Evolutionary conservation across 1,140 invertebrate genomes (phyloP).

Genomic region (Nasonia vitripennis): DNA sequence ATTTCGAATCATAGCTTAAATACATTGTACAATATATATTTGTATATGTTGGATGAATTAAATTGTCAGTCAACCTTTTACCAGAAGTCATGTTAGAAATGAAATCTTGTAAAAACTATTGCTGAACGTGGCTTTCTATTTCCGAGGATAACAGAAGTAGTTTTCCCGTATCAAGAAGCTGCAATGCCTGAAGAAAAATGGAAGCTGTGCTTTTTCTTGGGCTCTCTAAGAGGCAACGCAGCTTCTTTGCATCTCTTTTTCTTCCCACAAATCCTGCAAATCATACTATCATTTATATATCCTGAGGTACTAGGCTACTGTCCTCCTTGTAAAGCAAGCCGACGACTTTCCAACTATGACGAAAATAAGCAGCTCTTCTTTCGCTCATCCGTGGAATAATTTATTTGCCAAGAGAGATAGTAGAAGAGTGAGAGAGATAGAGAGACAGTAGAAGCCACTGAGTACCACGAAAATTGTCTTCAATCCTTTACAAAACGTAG

Average conservation of each 20-base stretch:
- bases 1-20: too few species aligned
- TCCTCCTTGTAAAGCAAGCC: slow-evolving; percentile 15
- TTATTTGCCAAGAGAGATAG: slow-evolving; percentile 57
- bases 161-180: neutral
- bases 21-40: too few species aligned
- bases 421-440: neutral
- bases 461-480: slow-evolving; percentile 63
- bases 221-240: neutral
- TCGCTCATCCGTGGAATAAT: slow-evolving; percentile 54
- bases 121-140: neutral
- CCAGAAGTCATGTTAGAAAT: too few species aligned
- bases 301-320: neutral
- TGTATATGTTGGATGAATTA: too few species aligned
- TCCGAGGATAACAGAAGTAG: neutral
- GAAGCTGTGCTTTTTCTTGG: slow-evolving; percentile 7
- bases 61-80: too few species aligned
- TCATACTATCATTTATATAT: slow-evolving; percentile 28
- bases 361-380: slow-evolving; percentile 58
- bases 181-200: neutral
- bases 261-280: slow-evolving; percentile 14
- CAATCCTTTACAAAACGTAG: slow-evolving; percentile 62
- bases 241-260: neutral
- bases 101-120: neutral
- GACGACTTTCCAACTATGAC: slow-evolving; percentile 31
- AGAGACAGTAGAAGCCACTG: slow-evolving; percentile 58